Conservation (phyloP, 1,140 invertebrate genomes). For the Steinernema khuongi region DNA sequence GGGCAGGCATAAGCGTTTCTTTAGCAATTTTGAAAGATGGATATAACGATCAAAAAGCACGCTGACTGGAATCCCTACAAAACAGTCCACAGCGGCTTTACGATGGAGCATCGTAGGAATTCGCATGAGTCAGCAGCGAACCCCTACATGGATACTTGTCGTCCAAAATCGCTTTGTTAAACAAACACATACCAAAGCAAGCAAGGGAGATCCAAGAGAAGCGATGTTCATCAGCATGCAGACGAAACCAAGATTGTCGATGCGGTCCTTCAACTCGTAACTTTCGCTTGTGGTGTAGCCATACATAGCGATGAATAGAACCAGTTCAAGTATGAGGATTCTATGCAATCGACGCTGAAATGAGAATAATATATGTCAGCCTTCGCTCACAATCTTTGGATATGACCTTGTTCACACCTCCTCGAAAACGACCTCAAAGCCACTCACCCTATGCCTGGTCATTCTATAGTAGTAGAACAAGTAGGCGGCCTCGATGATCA, state of each 20-base stretch:
- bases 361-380: conserved; percentile 10
- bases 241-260: conserved; percentile 44
- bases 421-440: conserved; percentile 13
- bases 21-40: background rate
- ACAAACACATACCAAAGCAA: conserved; percentile 39
- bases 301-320: conserved; percentile 27
- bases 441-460: conserved; percentile 47
- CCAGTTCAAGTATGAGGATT: conserved; percentile 27
- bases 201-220: conserved; percentile 43
- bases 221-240: conserved; percentile 56
- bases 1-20: background rate
- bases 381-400: background rate
- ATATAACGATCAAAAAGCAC: too few relatives aligned
- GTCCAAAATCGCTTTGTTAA: background rate
- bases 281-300: conserved; percentile 21
- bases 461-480: conserved; percentile 51
- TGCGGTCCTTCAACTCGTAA: conserved; percentile 40
- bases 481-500: conserved; percentile 48
- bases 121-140: too few relatives aligned
- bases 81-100: too few relatives aligned
- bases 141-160: too few relatives aligned
- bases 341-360: conserved; percentile 46
- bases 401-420: conserved; percentile 22
- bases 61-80: too few relatives aligned
- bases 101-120: too few relatives aligned